phyloP scores from a whole-genome alignment of 2,888 invertebrate genomes.

The Drosophila paucipuncta region DNA sequence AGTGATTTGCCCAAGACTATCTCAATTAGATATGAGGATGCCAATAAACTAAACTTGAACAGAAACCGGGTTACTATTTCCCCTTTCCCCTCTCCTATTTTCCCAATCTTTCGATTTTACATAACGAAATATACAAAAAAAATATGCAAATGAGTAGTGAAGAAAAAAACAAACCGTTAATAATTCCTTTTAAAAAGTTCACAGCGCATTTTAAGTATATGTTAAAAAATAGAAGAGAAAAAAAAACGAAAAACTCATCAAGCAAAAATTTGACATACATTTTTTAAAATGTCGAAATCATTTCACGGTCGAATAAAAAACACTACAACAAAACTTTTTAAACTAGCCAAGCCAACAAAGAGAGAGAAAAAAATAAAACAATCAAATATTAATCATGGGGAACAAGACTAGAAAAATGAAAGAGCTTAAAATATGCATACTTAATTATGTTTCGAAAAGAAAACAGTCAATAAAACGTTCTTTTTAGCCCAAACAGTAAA shows the following conservation, averaged over 20 bases:
- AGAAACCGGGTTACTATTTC: background rate
- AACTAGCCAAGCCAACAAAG: background rate
- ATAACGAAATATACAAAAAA: background rate
- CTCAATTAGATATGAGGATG: conserved; percentile 8
- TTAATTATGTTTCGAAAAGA: background rate
- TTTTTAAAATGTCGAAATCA: conserved; percentile 12
- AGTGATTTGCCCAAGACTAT: background rate
- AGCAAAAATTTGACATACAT: conserved; percentile 12
- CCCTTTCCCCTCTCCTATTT: too few species aligned
- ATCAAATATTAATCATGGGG: background rate
- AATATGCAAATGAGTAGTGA: conserved; percentile 5
- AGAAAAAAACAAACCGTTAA: conserved; percentile 1
- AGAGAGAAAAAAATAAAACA: background rate
- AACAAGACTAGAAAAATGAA: background rate
- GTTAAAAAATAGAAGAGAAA: background rate
- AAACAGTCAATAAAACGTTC: background rate
- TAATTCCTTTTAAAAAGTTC: conserved; percentile 11
- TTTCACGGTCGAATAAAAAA: conserved; percentile 28
- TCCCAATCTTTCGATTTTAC: background rate
- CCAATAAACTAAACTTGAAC: background rate
- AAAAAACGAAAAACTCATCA: conserved; percentile 10
- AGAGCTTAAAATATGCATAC: background rate
- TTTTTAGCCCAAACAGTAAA: background rate
- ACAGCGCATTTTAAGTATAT: conserved; percentile 9
- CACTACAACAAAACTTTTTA: background rate